Evolutionary conservation across 2,888 invertebrate genomes (phyloP).

Genomic region (Melinopterus prodromus): DNA sequence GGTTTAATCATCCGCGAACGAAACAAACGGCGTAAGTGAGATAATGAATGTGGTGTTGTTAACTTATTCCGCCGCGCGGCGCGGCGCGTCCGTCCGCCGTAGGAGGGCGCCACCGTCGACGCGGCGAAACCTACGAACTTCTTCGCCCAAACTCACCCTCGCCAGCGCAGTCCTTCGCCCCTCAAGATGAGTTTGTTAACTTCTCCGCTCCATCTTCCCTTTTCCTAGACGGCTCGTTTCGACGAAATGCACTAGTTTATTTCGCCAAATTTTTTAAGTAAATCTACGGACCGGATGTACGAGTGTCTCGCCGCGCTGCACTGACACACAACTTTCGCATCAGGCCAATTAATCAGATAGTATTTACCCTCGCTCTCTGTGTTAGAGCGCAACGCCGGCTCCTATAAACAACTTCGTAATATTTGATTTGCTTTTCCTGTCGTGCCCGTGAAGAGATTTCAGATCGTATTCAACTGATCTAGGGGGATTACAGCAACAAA

Average conservation of each 20-base stretch:
- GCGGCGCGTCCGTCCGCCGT: background rate
- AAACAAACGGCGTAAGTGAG: conserved; percentile 40
- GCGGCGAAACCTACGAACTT: conserved; percentile 30
- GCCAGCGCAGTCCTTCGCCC: background rate
- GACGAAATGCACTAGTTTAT: conserved; percentile 31
- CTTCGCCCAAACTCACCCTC: background rate
- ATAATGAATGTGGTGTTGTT: conserved; percentile 44
- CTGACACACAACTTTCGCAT: background rate
- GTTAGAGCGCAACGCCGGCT: background rate
- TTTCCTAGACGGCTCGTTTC: conserved; percentile 32
- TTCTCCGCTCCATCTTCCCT: conserved; percentile 38
- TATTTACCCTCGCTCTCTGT: conserved; percentile 7
- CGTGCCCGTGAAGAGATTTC: background rate
- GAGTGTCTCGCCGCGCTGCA: background rate
- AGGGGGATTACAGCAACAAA: no score
- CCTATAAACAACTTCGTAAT: background rate
- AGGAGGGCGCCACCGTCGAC: conserved; percentile 21
- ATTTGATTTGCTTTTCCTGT: background rate
- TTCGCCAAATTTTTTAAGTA: conserved; percentile 33
- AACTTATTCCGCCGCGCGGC: conserved; percentile 37
- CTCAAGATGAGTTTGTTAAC: conserved; percentile 41
- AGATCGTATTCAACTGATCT: background rate
- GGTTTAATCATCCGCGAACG: conserved; percentile 40
- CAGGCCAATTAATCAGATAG: background rate
- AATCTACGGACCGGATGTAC: background rate